Conservation (phyloP, 2,888 invertebrate species). For the Gibbula magus region DNA sequence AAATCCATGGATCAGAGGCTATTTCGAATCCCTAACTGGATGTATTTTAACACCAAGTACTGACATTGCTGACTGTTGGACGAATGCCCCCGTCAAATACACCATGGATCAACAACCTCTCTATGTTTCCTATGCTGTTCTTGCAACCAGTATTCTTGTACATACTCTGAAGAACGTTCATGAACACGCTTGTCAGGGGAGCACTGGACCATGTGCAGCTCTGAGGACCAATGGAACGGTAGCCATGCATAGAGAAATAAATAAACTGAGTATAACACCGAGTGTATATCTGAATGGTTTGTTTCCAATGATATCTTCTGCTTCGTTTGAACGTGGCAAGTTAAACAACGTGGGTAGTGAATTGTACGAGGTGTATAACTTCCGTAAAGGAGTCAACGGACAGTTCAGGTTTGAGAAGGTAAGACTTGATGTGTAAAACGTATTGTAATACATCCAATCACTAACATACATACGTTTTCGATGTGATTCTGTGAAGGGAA, state of each 20-base stretch:
- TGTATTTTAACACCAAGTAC: background rate
- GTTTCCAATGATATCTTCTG: background rate
- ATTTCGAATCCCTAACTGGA: background rate
- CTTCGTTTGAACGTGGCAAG: background rate
- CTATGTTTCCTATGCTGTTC: background rate
- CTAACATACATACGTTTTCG: no score
- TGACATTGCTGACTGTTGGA: background rate
- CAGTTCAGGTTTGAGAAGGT: background rate
- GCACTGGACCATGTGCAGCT: background rate
- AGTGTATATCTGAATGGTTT: background rate
- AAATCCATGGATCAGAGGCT: background rate
- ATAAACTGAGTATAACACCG: background rate
- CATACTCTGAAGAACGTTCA: background rate
- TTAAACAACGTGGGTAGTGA: background rate
- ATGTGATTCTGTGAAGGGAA: no score
- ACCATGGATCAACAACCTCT: background rate
- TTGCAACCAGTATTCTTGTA: background rate
- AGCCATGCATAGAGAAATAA: background rate
- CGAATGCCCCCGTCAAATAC: background rate
- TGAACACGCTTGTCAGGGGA: background rate
- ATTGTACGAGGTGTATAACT: background rate
- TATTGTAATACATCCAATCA: no score
- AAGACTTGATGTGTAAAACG: background rate
- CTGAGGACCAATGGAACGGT: background rate
- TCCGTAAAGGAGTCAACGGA: background rate